phyloP scores from a whole-genome alignment of 2,797 vertebrate genomes.

The Synanceia verrucosa region DNA sequence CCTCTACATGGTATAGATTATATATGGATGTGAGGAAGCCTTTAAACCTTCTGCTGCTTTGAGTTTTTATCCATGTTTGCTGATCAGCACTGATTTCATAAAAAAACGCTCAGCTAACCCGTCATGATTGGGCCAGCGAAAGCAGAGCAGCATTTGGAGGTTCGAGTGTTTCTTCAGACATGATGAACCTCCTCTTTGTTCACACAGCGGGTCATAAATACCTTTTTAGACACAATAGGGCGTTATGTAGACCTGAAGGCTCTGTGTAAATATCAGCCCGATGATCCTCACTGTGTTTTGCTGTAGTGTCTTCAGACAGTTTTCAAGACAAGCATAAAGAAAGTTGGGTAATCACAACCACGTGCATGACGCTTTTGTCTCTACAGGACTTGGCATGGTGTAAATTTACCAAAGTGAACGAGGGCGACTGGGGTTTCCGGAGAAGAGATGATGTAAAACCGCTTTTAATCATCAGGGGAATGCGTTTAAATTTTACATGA shows the following conservation, averaged over 20 bases:
- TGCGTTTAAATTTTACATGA: constrained; percentile 18
- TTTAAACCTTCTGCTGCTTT: background rate
- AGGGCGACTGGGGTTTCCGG: constrained; percentile 7
- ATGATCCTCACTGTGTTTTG: constrained; percentile 10
- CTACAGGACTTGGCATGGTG: constrained; percentile 39
- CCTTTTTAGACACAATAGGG: constrained; percentile 29
- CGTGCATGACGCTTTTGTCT: constrained; percentile 40
- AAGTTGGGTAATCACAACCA: constrained; percentile 58
- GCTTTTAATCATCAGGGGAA: constrained; percentile 29
- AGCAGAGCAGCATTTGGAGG: background rate
- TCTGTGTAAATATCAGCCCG: constrained; percentile 12
- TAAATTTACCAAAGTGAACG: constrained; percentile 36
- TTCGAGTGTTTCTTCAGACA: background rate
- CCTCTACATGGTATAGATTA: background rate
- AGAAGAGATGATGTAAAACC: constrained; percentile 37
- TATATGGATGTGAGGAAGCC: background rate
- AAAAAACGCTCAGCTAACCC: background rate
- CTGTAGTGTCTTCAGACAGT: constrained; percentile 14
- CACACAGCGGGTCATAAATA: constrained; percentile 38
- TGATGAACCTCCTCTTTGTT: constrained; percentile 9
- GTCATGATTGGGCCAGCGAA: background rate
- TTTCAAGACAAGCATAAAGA: constrained; percentile 43
- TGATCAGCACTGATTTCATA: background rate
- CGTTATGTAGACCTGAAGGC: constrained; percentile 20
- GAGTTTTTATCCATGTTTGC: background rate